These are phyloP conservation scores for Drosophila fulvimacula DNA, from an alignment of 2,888 invertebrate genomes.

Conservation along the genomic window DNA sequence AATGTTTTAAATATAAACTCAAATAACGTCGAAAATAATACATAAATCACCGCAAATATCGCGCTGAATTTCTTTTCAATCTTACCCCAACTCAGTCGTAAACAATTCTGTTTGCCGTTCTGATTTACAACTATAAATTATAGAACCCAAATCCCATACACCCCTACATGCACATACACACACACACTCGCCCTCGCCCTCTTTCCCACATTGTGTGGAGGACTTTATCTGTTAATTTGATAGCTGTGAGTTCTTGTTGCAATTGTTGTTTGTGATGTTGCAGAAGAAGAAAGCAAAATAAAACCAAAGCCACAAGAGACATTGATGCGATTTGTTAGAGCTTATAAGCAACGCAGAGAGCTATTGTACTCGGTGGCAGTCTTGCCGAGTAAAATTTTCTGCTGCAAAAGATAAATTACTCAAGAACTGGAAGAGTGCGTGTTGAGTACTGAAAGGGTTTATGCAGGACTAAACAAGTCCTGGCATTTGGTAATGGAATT, in stretches of 20 bases:
- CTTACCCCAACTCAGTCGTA: slow-evolving; percentile 45
- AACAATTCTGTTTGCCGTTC: slow-evolving; percentile 56
- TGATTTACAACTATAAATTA: slow-evolving; percentile 61
- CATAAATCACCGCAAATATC: slow-evolving; percentile 75
- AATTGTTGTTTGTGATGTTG: slow-evolving; percentile 21
- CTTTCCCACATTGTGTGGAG: slow-evolving; percentile 17
- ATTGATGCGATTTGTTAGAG: slow-evolving; percentile 61
- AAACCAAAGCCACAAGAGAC: slow-evolving; percentile 52
- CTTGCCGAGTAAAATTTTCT: slow-evolving; percentile 7
- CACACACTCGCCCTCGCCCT: background rate
- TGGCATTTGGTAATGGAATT: background rate
- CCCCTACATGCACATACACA: background rate
- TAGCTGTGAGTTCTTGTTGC: slow-evolving; percentile 45
- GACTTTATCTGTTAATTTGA: slow-evolving; percentile 74
- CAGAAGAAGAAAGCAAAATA: slow-evolving; percentile 7
- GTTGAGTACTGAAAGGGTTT: slow-evolving; percentile 3
- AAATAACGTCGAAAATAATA: slow-evolving; percentile 73
- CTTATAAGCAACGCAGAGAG: slow-evolving; percentile 40
- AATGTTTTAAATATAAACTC: slow-evolving; percentile 80
- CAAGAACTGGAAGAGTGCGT: background rate
- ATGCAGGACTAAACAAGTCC: slow-evolving; percentile 3
- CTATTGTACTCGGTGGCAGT: slow-evolving; percentile 28
- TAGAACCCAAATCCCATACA: slow-evolving; percentile 12
- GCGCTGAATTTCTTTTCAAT: slow-evolving; percentile 75
- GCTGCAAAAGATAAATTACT: slow-evolving; percentile 16